Conservation (phyloP, 2,797 vertebrate species). For the Tenualosa ilisha region DNA sequence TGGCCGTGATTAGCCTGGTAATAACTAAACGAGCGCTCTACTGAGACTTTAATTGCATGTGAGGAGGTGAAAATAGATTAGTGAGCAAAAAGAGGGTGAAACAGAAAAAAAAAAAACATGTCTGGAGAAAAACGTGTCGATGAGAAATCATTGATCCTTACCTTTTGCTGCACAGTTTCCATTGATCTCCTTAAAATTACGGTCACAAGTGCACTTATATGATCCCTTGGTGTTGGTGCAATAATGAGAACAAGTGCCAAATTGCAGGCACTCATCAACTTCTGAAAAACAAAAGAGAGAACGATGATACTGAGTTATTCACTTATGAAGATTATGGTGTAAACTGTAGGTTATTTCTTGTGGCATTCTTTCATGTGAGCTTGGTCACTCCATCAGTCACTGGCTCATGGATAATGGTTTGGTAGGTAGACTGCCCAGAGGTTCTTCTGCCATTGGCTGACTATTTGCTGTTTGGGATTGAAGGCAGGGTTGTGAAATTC, state of each 20-base stretch:
- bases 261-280: slow-evolving; percentile 92
- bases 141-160: slow-evolving; percentile 64
- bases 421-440: background rate
- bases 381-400: background rate
- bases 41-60: background rate
- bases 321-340: background rate
- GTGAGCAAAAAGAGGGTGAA: no score
- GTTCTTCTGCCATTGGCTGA: background rate
- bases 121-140: slow-evolving; percentile 25
- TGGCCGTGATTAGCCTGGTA: background rate
- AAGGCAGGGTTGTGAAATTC: background rate
- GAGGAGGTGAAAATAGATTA: background rate
- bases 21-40: background rate
- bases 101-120: slow-evolving; percentile 6
- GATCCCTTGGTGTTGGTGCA: slow-evolving; percentile 94
- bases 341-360: background rate
- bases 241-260: slow-evolving; percentile 91
- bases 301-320: background rate
- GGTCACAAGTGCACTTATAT: slow-evolving; percentile 91
- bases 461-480: background rate
- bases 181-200: slow-evolving; percentile 89
- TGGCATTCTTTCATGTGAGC: background rate
- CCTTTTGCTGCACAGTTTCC: slow-evolving; percentile 92
- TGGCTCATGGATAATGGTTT: background rate
- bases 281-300: slow-evolving; percentile 72